Evolutionary conservation across 1,140 invertebrate genomes (phyloP), one percentile per base, ranked within the genome.

Genomic region (Agrilus planipennis): DNA sequence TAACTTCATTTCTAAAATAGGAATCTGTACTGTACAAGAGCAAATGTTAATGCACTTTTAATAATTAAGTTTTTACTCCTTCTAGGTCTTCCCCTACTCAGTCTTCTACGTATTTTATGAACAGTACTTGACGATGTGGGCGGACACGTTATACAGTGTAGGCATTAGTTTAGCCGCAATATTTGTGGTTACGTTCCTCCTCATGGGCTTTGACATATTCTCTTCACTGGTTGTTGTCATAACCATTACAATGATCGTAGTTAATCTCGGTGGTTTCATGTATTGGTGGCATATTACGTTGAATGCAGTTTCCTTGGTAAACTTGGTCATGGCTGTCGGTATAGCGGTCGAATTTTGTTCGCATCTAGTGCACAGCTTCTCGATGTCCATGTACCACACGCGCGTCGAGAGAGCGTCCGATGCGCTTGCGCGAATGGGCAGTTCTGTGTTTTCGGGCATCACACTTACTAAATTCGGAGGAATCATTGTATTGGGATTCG

Each of bases 101-200:
- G 77, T 97, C 16, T 97, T 97, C 65, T 98, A 99, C 59, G 93
- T 99, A 9, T 99, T 95, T 66, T 99, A 99, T 58, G 96, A 99
- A 62, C 95, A 99, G 68, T 99, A 99, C 65, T 67, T 97, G 42
- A 95, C 89, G 3, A 94, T 98, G 75, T 93, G 91, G 81, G 67
- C 78, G 0, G 89, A 97, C 51, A 89, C 90, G 0, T 53, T 95
- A 4, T 74, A 82, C 49, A 92, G 88, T 54, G 72, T 99, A 56
- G 75, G 77, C 3, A 81, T 95, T 32, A 96, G 91, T 2, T 66
- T 95, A 22, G 60, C 79, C 4, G 89, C 89, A 9, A 93, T 99
- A 42, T 96, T 98, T 58, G 67, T 95, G 6, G 90, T 95, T 0
- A 92, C 91, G 0, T 91, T 94, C 58, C 44, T 99, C 3, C 67